Evolutionary conservation across 2,797 vertebrate genomes (phyloP).

Genomic region (Siniperca obscura): DNA sequence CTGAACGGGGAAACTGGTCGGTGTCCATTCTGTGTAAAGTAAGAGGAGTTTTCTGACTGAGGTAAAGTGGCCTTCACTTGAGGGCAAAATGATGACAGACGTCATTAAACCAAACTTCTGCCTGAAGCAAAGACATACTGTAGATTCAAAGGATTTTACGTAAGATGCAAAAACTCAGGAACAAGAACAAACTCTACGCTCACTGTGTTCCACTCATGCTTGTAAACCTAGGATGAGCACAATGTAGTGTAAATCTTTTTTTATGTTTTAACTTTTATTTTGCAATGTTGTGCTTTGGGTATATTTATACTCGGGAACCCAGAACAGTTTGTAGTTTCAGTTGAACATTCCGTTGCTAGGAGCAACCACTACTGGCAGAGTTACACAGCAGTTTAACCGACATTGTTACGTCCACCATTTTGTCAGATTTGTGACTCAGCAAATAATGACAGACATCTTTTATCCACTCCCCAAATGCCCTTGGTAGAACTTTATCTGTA

Average conservation of each 20-base stretch:
- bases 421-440: too few relatives aligned
- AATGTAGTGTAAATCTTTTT: too few relatives aligned
- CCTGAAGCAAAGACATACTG: background rate
- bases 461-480: too few relatives aligned
- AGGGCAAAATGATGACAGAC: constrained; percentile 23
- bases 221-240: background rate
- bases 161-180: background rate
- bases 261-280: background rate
- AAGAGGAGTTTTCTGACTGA: background rate
- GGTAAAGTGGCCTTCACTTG: constrained; percentile 3
- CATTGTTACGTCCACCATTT: too few relatives aligned
- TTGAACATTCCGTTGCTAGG: too few relatives aligned
- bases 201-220: background rate
- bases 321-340: too few relatives aligned
- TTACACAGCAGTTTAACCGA: too few relatives aligned
- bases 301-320: background rate
- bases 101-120: constrained; percentile 20
- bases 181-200: background rate
- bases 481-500: too few relatives aligned
- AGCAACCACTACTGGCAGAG: too few relatives aligned
- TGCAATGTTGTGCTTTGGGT: background rate
- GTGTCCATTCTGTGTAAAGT: background rate
- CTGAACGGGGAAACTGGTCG: constrained; percentile 9
- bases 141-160: background rate
- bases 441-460: too few relatives aligned